A percentile compares a stretch with the other conserved stretches of the same genome.
These are phyloP conservation scores for Takifugu flavidus DNA, from an alignment of 2,113 vertebrate species.

Conservation along the genomic window DNA sequence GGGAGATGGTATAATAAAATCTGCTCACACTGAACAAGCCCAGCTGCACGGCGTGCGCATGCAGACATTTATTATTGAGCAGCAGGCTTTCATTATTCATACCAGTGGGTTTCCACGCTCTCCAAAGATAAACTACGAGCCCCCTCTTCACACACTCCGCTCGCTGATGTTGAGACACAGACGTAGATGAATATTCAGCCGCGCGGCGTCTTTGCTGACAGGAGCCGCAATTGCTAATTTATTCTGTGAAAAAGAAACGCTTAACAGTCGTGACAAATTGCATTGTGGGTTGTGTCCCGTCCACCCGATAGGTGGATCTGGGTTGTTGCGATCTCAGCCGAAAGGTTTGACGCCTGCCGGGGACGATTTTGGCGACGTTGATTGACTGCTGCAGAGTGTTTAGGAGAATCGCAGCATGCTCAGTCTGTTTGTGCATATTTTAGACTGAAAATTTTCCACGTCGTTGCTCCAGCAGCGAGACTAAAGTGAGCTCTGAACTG, in stretches of 20 bases:
- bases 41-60: conserved; percentile 49
- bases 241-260: conserved; percentile 31
- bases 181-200: conserved; percentile 50
- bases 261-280: conserved; percentile 5
- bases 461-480: conserved; percentile 4
- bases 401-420: conserved; percentile 6
- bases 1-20: conserved; percentile 38
- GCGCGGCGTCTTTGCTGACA: conserved; percentile 21
- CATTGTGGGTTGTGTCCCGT: conserved; percentile 40
- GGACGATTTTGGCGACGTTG: background rate
- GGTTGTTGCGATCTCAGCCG: background rate
- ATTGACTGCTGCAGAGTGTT: conserved; percentile 2
- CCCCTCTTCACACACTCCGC: conserved; percentile 53
- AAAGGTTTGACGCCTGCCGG: background rate
- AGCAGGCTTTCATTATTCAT: conserved; percentile 68
- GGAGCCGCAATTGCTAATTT: conserved; percentile 45
- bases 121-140: conserved; percentile 61
- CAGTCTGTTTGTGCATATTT: background rate
- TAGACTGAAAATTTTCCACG: background rate
- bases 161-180: conserved; percentile 51
- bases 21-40: conserved; percentile 52
- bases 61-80: conserved; percentile 68
- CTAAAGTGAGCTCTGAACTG: background rate
- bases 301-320: background rate
- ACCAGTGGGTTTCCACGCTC: conserved; percentile 48